Evolutionary conservation across 2,888 invertebrate species (phyloP).

Genomic region (Apodemia duryi): DNA sequence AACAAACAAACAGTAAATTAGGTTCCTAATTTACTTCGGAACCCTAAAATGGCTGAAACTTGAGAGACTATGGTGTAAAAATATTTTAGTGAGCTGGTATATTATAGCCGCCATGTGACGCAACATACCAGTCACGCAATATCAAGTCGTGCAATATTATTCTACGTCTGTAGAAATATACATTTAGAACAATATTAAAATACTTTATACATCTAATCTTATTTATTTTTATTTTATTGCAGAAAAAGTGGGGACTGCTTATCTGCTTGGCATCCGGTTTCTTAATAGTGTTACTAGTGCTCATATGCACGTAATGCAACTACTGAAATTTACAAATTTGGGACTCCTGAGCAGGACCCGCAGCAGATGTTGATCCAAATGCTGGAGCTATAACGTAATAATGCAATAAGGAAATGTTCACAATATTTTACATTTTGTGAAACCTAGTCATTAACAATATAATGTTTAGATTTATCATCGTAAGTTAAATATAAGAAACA

Average conservation of each 20-base stretch:
- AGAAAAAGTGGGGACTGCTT: constrained; percentile 62
- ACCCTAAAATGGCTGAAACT: no score
- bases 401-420: background rate
- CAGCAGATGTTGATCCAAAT: background rate
- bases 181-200: no score
- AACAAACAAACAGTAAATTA: no score
- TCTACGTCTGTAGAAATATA: no score
- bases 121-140: no score
- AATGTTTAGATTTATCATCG: background rate
- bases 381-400: no score
- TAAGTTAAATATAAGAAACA: no score
- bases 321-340: background rate
- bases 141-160: no score
- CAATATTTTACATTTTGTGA: constrained; percentile 13
- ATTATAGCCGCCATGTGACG: no score
- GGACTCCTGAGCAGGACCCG: background rate
- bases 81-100: no score
- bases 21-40: no score
- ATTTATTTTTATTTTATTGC: constrained; percentile 26
- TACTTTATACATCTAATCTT: background rate
- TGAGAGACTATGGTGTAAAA: no score
- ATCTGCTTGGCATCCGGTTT: constrained; percentile 56
- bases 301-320: constrained; percentile 44
- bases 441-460: constrained; percentile 16
- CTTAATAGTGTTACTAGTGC: constrained; percentile 57